These are phyloP conservation scores for Podocnemis expansa DNA, from an alignment of 2,113 vertebrate species.

Conservation along the genomic window DNA sequence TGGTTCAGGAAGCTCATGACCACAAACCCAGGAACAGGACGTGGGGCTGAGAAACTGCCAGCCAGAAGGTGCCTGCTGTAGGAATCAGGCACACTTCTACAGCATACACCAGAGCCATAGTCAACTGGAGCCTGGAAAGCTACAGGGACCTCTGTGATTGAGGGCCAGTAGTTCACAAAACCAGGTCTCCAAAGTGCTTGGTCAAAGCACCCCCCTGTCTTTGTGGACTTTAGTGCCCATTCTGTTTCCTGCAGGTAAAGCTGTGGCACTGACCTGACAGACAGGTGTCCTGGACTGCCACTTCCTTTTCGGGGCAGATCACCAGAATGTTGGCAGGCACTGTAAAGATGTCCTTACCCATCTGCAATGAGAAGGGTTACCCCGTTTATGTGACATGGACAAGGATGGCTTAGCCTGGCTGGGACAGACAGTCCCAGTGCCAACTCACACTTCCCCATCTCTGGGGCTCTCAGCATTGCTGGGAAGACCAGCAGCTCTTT, in stretches of 20 bases:
- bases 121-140: neutral
- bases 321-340: conserved; percentile 5
- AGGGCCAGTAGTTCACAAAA: neutral
- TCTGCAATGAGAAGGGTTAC: neutral
- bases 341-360: neutral
- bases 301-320: conserved; percentile 15
- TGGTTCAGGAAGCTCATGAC: neutral
- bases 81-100: neutral
- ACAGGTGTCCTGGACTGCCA: neutral
- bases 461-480: neutral
- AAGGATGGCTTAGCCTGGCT: neutral
- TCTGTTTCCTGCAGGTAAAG: neutral
- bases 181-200: neutral
- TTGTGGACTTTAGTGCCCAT: neutral
- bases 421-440: neutral
- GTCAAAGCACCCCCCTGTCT: too few relatives aligned
- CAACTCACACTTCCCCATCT: neutral
- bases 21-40: neutral
- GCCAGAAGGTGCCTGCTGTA: neutral
- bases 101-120: too few relatives aligned
- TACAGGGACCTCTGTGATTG: neutral
- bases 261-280: neutral
- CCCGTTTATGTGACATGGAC: accelerated
- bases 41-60: neutral
- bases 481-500: neutral